Evolutionary conservation across 2,888 invertebrate species (phyloP).

Genomic region (Thyatira batis): DNA sequence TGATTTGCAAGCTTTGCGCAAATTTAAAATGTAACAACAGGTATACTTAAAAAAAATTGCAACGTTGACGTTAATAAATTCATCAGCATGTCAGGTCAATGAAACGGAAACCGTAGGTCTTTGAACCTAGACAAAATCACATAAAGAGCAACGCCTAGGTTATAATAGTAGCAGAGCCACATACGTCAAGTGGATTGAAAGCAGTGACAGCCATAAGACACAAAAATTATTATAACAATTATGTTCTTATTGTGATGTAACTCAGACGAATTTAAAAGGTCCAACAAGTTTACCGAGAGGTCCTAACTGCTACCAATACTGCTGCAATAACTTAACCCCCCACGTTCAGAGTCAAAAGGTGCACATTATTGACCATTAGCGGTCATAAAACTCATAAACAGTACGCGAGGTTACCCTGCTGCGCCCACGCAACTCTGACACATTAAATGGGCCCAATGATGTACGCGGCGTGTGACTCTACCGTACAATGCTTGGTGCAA

Average conservation of each 20-base stretch:
- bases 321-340: slow-evolving; percentile 54
- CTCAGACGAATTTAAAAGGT: background rate
- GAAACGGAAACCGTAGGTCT: background rate
- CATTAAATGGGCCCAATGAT: slow-evolving; percentile 1
- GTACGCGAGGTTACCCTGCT: slow-evolving; percentile 38
- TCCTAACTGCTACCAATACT: slow-evolving; percentile 23
- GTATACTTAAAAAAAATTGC: background rate
- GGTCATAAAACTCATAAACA: slow-evolving; percentile 57
- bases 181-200: no score
- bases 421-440: slow-evolving; percentile 35
- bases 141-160: background rate
- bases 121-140: background rate
- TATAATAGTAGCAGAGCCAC: background rate
- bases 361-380: slow-evolving; percentile 60
- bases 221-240: background rate
- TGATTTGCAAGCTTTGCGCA: no score
- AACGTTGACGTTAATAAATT: slow-evolving; percentile 1
- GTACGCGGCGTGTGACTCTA: background rate
- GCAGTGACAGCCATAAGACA: no score
- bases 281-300: slow-evolving; percentile 15
- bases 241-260: background rate
- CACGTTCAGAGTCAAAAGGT: slow-evolving; percentile 52
- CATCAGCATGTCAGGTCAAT: background rate
- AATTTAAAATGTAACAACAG: background rate
- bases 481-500: background rate